Evolutionary conservation across 2,888 invertebrate genomes (phyloP).

Genomic region (Scaptomyza flava): DNA sequence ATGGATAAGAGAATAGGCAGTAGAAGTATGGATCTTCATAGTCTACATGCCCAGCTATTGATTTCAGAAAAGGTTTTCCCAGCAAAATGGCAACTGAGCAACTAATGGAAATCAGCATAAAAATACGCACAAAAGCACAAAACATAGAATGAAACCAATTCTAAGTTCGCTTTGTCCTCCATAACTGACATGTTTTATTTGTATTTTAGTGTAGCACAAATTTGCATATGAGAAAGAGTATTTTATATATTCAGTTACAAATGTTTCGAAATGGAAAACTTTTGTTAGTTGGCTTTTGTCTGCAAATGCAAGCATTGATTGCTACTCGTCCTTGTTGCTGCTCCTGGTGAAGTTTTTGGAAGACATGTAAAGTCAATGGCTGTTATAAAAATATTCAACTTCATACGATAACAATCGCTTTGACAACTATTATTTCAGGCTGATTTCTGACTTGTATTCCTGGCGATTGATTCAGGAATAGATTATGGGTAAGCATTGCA

Average conservation of each 20-base stretch:
- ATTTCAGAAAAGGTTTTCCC: conserved; percentile 60
- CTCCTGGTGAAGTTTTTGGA: neutral
- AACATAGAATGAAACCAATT: conserved; percentile 41
- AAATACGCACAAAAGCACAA: conserved; percentile 68
- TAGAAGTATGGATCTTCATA: conserved; percentile 14
- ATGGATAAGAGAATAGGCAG: conserved; percentile 39
- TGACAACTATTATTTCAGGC: conserved; percentile 56
- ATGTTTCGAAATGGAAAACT: conserved; percentile 44
- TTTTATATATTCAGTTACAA: conserved; percentile 46
- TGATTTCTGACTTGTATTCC: conserved; percentile 17
- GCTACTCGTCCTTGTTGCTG: neutral
- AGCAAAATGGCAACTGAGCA: conserved; percentile 59
- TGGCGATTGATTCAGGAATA: neutral
- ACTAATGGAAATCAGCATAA: conserved; percentile 65
- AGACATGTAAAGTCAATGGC: conserved; percentile 28
- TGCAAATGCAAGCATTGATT: conserved; percentile 13
- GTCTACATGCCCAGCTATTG: conserved; percentile 32
- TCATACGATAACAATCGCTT: conserved; percentile 44
- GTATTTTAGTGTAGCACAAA: conserved; percentile 18
- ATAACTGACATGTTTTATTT: conserved; percentile 30
- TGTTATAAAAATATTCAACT: conserved; percentile 14
- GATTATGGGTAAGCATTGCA: conserved; percentile 48
- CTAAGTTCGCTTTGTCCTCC: conserved; percentile 9
- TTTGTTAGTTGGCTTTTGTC: conserved; percentile 52
- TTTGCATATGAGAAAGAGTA: conserved; percentile 43